Evolutionary conservation across 2,888 invertebrate genomes (phyloP), one percentile per base, ranked within the genome.

Genomic region (Phragmatobia fuliginosa): DNA sequence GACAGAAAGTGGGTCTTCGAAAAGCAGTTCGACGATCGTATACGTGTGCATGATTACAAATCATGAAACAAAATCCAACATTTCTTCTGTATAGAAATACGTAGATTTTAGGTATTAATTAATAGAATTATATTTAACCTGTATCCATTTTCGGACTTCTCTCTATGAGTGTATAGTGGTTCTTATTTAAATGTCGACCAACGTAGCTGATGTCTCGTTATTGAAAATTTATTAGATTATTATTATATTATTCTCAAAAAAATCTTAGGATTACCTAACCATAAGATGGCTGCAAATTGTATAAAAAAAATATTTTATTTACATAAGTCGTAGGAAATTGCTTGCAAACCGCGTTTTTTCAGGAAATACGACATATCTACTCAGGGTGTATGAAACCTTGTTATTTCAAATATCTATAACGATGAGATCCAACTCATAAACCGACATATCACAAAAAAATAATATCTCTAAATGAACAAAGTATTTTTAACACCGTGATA

Each of bases 101-200:
- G 92, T 94, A 94, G 94, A 71, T 77, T 78, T 90, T 94, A 94
- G 94, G 90, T 90, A 94, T 92, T 94, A 92, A 93, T 91, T 91
- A 92, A 93, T 92, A 93, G 92, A 94, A 93, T 92, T 93, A 94
- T 94, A 94, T 93, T 91, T 92, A 94, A 94, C 91, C 92, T 92
- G 93, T 94, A 94, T 94, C 93, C 94, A 93, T 89, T 92, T 93
- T 94, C 91, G 94, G 94, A 94, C 93, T 94, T 94, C 94, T 95
- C 94, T 94, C 94, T 94, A 94, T 94, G 92, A 94, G 92, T 94
- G 94, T 94, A 94, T 94, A 94, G 94, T 93, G 94, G 92, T 92
- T 94, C 93, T 94, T 94, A 91, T 94, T 94, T 93, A 91, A 89
- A 94, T 94, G 93, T 95, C 94, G 95, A 95, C 95, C 95, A 95